These are phyloP conservation scores for Corbicula japonica DNA, from an alignment of 2,888 invertebrate species.

Conservation along the genomic window DNA sequence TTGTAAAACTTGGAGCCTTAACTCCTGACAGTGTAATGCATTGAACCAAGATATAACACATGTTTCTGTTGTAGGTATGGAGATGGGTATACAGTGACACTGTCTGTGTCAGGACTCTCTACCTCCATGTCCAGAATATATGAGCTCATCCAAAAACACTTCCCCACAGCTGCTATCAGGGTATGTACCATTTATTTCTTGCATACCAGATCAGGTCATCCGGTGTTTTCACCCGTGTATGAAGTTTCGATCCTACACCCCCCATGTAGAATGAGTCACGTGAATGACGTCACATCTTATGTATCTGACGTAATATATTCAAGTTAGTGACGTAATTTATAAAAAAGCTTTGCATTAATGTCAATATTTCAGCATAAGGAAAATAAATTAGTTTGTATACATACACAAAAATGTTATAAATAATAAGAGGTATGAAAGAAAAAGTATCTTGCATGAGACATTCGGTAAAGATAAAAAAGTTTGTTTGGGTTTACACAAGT, in stretches of 20 bases:
- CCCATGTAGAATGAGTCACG: not conserved
- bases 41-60: not conserved
- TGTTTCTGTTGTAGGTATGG: slow-evolving; percentile 79
- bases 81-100: slow-evolving; percentile 83
- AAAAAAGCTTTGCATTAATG: too few relatives aligned
- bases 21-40: not conserved
- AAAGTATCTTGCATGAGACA: too few relatives aligned
- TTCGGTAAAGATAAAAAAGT: too few relatives aligned
- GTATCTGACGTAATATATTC: not conserved
- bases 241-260: not conserved
- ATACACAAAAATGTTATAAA: too few relatives aligned
- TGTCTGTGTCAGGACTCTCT: slow-evolving; percentile 68
- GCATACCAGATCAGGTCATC: not conserved
- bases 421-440: too few relatives aligned
- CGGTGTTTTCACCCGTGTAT: not conserved
- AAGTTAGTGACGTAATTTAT: not conserved
- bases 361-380: too few relatives aligned
- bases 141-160: slow-evolving; percentile 70
- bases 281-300: not conserved
- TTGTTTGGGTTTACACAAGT: too few relatives aligned
- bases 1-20: not conserved
- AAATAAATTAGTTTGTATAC: too few relatives aligned
- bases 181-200: slow-evolving; percentile 55
- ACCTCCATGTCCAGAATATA: slow-evolving; percentile 63
- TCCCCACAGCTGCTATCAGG: slow-evolving; percentile 79